Evolutionary conservation across 2,797 vertebrate species (phyloP).

Genomic region (Trematomus bernacchii): DNA sequence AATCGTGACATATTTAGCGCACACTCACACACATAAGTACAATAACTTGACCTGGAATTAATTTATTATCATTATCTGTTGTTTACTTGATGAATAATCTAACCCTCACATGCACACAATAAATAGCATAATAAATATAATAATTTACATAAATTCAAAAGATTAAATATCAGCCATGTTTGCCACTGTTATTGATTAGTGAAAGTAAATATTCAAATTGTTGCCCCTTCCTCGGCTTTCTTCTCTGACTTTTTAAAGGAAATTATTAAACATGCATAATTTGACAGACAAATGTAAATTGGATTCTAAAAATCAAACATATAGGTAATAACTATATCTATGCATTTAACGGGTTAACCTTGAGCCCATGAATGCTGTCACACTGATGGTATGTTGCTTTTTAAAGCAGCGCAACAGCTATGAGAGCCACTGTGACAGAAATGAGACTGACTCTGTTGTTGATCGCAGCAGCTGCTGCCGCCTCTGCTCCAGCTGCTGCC

Average conservation of each 20-base stretch:
- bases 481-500: too few species aligned
- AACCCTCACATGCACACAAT: slow-evolving; percentile 27
- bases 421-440: slow-evolving; percentile 10
- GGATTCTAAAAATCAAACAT: not conserved
- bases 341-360: not conserved
- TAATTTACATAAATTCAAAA: slow-evolving; percentile 19
- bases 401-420: slow-evolving; percentile 1
- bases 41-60: not conserved
- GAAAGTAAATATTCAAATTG: not conserved
- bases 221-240: not conserved
- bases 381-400: not conserved
- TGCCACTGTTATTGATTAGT: not conserved
- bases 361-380: not conserved
- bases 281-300: not conserved
- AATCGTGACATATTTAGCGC: too few species aligned
- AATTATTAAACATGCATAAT: not conserved
- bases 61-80: not conserved
- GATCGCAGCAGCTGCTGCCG: slow-evolving; percentile 12
- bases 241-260: not conserved
- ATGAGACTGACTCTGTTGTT: slow-evolving; percentile 28
- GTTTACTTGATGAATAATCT: not conserved
- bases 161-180: slow-evolving; percentile 2
- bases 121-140: slow-evolving; percentile 57
- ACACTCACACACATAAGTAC: not conserved
- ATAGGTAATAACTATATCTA: not conserved